Conservation (phyloP, 2,113 vertebrate genomes). For the Dasyprocta punctata region DNA sequence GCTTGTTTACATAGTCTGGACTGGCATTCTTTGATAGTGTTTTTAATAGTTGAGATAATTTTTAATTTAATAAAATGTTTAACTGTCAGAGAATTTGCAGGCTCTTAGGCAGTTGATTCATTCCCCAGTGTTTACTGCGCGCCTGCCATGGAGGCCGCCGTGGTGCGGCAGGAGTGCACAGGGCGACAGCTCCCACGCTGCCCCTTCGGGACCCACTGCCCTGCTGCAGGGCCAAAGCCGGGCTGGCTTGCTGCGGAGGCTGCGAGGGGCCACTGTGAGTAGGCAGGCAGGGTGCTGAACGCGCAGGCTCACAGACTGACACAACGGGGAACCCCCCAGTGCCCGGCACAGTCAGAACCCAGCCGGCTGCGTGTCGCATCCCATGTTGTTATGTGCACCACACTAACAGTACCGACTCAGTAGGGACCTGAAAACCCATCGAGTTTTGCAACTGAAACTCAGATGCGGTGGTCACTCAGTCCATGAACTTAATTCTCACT, state of each 20-base stretch:
- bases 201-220: neutral
- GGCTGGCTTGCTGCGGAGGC: neutral
- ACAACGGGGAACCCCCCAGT: neutral
- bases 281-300: neutral
- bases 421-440: neutral
- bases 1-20: conserved; percentile 87
- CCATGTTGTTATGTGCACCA: too few relatives aligned
- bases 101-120: neutral
- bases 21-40: conserved; percentile 48
- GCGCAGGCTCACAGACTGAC: neutral
- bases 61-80: conserved; percentile 43
- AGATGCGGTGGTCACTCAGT: neutral
- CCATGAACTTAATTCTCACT: neutral
- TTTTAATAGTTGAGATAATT: conserved; percentile 14
- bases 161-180: neutral
- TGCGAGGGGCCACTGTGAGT: neutral
- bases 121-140: neutral
- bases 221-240: neutral
- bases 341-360: neutral
- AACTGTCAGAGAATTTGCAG: conserved; percentile 19
- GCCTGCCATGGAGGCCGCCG: neutral
- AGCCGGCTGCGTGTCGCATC: too few relatives aligned
- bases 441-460: neutral
- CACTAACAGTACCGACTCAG: neutral
- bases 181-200: neutral